Conservation (phyloP, 2,888 invertebrate genomes). For the Crepidodera aurea region DNA sequence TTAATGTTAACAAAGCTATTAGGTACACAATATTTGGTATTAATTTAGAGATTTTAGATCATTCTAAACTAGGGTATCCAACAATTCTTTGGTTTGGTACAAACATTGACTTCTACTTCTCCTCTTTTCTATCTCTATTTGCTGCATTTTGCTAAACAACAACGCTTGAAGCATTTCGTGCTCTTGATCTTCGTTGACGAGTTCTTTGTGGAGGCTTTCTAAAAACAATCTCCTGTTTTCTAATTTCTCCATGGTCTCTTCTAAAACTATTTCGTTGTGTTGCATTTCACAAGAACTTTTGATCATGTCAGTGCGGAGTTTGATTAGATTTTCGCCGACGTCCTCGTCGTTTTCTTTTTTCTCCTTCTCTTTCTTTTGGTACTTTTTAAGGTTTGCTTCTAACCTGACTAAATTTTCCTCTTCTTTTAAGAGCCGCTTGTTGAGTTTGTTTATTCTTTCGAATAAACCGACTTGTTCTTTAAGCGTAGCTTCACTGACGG, state of each 20-base stretch:
- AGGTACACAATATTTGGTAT: conserved; percentile 63
- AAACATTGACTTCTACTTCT: conserved; percentile 48
- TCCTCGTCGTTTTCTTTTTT: conserved; percentile 52
- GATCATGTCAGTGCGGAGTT: conserved; percentile 58
- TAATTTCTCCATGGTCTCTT: conserved; percentile 58
- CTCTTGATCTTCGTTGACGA: conserved; percentile 58
- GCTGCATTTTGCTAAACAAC: conserved; percentile 52
- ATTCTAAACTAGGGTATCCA: conserved; percentile 61
- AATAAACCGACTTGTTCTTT: conserved; percentile 74
- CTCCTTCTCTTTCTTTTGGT: conserved; percentile 54
- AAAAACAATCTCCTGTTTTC: conserved; percentile 52
- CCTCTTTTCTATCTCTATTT: conserved; percentile 34
- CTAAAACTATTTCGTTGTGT: conserved; percentile 60
- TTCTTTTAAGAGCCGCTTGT: conserved; percentile 76
- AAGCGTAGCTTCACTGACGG: conserved; percentile 66
- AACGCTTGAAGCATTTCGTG: conserved; percentile 60
- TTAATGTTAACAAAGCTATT: conserved; percentile 47
- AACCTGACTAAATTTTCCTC: conserved; percentile 76
- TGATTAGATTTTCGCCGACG: conserved; percentile 52
- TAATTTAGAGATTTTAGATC: conserved; percentile 46
- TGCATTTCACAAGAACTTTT: conserved; percentile 62
- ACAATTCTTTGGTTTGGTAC: conserved; percentile 62
- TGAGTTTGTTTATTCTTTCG: conserved; percentile 76
- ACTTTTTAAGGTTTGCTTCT: conserved; percentile 64
- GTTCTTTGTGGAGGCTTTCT: conserved; percentile 56